phyloP scores from a whole-genome alignment of 2,797 vertebrate species.

The Arvicola amphibius region DNA sequence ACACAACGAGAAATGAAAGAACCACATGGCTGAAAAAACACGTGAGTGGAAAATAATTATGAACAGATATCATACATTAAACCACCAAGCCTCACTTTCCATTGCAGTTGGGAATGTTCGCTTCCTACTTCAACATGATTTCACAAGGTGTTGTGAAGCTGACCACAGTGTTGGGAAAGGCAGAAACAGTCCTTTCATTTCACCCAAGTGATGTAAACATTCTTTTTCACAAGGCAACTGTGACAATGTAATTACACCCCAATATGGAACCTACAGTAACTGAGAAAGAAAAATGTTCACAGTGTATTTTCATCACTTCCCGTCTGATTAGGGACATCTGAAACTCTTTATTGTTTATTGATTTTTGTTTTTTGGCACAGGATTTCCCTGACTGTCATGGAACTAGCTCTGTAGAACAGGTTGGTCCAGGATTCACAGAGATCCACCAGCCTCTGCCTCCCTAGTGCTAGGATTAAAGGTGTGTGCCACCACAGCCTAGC shows the following conservation, averaged over 20 bases:
- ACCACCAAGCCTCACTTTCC: not conserved
- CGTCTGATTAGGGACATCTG: not conserved
- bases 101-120: not conserved
- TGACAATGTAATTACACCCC: not conserved
- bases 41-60: not conserved
- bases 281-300: not conserved
- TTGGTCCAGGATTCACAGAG: too few species aligned
- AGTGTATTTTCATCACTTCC: slow-evolving; percentile 37
- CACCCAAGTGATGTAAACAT: not conserved
- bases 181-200: not conserved
- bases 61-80: not conserved
- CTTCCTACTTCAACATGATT: not conserved
- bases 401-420: too few species aligned
- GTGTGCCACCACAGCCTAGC: too few species aligned
- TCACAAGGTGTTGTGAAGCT: not conserved
- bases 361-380: too few species aligned
- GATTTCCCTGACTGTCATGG: not conserved
- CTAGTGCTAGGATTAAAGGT: too few species aligned
- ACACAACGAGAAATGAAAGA: not conserved
- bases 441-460: too few species aligned
- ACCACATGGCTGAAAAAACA: not conserved
- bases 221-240: slow-evolving; percentile 34
- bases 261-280: not conserved
- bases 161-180: slow-evolving; percentile 4
- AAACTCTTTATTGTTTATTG: not conserved